phyloP scores from a whole-genome alignment of 2,888 invertebrate species.

The Noctua janthe region DNA sequence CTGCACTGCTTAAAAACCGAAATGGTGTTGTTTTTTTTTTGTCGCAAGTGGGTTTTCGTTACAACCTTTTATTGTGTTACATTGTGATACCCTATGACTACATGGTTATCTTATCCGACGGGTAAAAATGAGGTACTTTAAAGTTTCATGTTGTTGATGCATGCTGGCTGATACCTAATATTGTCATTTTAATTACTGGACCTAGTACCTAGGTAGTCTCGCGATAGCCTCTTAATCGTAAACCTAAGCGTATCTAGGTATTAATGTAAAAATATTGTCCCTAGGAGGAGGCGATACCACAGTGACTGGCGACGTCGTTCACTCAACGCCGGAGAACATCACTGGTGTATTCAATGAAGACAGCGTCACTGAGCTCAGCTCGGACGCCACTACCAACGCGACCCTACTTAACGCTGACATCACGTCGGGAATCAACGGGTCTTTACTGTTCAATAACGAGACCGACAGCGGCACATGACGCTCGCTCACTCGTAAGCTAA shows the following conservation, averaged over 20 bases:
- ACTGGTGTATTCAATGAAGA: conserved; percentile 66
- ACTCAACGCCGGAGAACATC: conserved; percentile 68
- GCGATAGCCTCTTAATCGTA: not conserved
- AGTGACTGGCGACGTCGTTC: conserved; percentile 77
- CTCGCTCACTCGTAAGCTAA: conserved; percentile 41
- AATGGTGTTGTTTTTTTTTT: not conserved
- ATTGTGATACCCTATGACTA: not conserved
- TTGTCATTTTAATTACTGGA: not conserved
- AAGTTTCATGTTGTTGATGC: not conserved
- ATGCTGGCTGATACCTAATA: not conserved
- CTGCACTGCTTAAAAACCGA: not conserved
- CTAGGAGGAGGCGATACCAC: conserved; percentile 88
- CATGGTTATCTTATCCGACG: not conserved
- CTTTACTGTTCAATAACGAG: conserved; percentile 53
- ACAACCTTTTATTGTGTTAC: not conserved
- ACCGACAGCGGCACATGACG: conserved; percentile 76
- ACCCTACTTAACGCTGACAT: conserved; percentile 34
- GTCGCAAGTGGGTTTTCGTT: not conserved
- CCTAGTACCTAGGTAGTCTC: not conserved
- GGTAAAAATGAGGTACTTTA: not conserved
- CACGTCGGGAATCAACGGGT: conserved; percentile 41
- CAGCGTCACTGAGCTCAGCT: conserved; percentile 51
- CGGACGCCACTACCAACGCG: conserved; percentile 44
- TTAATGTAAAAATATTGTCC: conserved; percentile 56
- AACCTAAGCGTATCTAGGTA: not conserved